These are phyloP conservation scores for Molossus molossus DNA, from an alignment of 2,797 vertebrate genomes.

Conservation along the genomic window DNA sequence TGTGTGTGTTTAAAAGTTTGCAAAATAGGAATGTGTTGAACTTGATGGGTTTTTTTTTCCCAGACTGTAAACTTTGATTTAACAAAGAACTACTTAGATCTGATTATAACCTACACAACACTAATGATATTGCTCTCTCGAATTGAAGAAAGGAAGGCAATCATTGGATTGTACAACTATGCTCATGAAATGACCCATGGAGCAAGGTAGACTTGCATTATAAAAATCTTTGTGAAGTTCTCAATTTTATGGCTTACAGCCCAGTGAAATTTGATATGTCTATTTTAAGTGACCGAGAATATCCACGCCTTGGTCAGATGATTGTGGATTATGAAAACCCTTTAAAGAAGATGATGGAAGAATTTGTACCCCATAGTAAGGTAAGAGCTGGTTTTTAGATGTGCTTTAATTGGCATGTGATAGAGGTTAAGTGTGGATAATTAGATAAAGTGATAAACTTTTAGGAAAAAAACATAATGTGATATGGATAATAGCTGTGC, in stretches of 20 bases:
- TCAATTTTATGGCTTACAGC: conserved; percentile 25
- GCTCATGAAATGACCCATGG: conserved; percentile 99
- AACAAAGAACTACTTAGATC: conserved; percentile 98
- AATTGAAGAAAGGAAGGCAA: conserved; percentile 99
- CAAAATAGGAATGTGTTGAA: conserved; percentile 68
- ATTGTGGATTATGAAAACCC: conserved; percentile 99
- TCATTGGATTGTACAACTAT: conserved; percentile 98
- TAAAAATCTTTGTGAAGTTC: background rate
- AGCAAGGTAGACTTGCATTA: conserved; percentile 92
- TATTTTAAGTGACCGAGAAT: conserved; percentile 96
- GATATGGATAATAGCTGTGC: background rate
- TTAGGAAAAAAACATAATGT: background rate
- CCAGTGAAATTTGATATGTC: conserved; percentile 78
- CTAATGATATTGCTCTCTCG: conserved; percentile 98
- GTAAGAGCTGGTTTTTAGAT: conserved; percentile 87
- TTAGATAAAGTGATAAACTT: conserved; percentile 43
- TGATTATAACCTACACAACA: conserved; percentile 99
- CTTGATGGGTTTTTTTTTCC: conserved; percentile 62
- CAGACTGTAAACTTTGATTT: conserved; percentile 99
- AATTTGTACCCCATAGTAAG: conserved; percentile 99
- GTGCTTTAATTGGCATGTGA: background rate
- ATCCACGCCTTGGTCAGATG: conserved; percentile 98
- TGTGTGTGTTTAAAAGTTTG: conserved; percentile 39
- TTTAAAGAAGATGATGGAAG: conserved; percentile 99
- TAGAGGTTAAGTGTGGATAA: background rate